Evolutionary conservation across 1,140 invertebrate genomes (phyloP).

Genomic region (Macrotrachela quadricornifera): DNA sequence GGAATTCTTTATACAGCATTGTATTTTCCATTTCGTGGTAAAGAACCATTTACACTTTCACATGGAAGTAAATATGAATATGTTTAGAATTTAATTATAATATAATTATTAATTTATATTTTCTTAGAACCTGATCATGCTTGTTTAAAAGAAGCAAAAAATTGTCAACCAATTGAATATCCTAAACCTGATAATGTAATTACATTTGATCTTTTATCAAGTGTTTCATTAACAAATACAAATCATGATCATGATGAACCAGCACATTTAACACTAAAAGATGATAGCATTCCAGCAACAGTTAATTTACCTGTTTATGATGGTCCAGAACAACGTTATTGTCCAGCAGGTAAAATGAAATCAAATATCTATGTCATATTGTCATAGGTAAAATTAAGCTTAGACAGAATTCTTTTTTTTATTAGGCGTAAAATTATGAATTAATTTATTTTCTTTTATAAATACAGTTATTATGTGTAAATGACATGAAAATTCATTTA

Average conservation of each 20-base stretch:
- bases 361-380: too few relatives aligned
- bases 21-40: conserved; percentile 51
- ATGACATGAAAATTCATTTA: too few relatives aligned
- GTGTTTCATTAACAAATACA: conserved; percentile 80
- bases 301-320: conserved; percentile 63
- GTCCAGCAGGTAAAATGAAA: conserved; percentile 57
- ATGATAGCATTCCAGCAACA: conserved; percentile 70
- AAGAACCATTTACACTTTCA: conserved; percentile 78
- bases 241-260: conserved; percentile 97
- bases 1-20: conserved; percentile 74
- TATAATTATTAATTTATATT: too few relatives aligned
- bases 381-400: too few relatives aligned
- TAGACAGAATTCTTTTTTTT: too few relatives aligned
- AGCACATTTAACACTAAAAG: conserved; percentile 69
- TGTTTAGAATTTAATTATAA: too few relatives aligned
- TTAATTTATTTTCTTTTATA: too few relatives aligned
- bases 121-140: conserved; percentile 42
- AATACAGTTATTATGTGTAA: too few relatives aligned
- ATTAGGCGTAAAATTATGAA: too few relatives aligned
- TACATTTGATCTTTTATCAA: conserved; percentile 82
- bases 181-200: conserved; percentile 85
- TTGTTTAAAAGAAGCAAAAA: conserved; percentile 42
- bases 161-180: conserved; percentile 63
- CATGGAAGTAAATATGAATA: conserved; percentile 32
- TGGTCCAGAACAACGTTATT: conserved; percentile 86